phyloP scores from a whole-genome alignment of 1,140 invertebrate species.

The Drosophila nebulosa region DNA sequence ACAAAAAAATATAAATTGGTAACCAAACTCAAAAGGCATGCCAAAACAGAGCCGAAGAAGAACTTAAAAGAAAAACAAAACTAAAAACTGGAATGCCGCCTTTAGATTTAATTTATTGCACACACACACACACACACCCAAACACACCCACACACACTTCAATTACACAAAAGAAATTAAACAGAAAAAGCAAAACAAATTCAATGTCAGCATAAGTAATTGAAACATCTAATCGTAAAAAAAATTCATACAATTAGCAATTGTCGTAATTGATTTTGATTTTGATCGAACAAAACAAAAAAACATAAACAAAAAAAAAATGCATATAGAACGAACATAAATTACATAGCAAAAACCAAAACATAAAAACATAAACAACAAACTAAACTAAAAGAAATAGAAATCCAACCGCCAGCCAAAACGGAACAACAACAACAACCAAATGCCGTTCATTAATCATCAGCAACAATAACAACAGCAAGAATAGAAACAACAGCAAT shows the following conservation, averaged over 20 bases:
- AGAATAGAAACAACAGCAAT: slow-evolving; percentile 28
- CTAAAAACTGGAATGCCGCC: slow-evolving; percentile 26
- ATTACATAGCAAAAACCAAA: slow-evolving; percentile 52
- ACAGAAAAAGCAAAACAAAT: slow-evolving; percentile 39
- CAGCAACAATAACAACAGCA: slow-evolving; percentile 55
- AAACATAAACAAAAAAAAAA: slow-evolving; percentile 36
- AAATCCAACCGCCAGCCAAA: slow-evolving; percentile 50
- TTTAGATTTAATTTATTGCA: slow-evolving; percentile 66
- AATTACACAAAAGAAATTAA: slow-evolving; percentile 35
- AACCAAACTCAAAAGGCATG: slow-evolving; percentile 30
- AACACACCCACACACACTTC: slow-evolving; percentile 26
- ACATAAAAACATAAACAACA: slow-evolving; percentile 34
- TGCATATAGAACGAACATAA: slow-evolving; percentile 57
- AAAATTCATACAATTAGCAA: slow-evolving; percentile 71
- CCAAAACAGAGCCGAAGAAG: not conserved
- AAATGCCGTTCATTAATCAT: not conserved
- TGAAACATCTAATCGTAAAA: slow-evolving; percentile 40
- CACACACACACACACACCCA: slow-evolving; percentile 37
- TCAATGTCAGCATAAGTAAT: slow-evolving; percentile 30
- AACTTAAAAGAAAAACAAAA: not conserved
- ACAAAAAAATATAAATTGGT: slow-evolving; percentile 25
- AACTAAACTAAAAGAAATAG: not conserved
- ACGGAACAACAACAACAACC: slow-evolving; percentile 26
- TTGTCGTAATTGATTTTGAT: slow-evolving; percentile 64
- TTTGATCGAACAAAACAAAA: slow-evolving; percentile 59